Conservation (phyloP, 1,140 invertebrate genomes). For the Pseudomyrmex concolor region DNA sequence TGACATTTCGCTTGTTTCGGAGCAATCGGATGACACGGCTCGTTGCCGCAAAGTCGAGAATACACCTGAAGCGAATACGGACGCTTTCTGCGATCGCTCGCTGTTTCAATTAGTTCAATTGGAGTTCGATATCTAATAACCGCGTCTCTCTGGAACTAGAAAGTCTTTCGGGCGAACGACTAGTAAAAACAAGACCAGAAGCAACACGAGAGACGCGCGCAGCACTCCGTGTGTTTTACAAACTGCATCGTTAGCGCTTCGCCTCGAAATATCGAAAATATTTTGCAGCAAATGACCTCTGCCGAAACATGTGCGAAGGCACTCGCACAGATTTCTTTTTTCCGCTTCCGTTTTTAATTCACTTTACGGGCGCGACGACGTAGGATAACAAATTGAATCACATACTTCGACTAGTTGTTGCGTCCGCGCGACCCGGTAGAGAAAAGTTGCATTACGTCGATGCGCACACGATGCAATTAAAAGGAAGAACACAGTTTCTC, state of each 20-base stretch:
- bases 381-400: slow-evolving; percentile 38
- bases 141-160: too few relatives aligned
- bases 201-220: too few relatives aligned
- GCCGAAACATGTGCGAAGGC: background rate
- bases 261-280: background rate
- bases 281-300: background rate
- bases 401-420: background rate
- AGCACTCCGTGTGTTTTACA: background rate
- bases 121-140: background rate
- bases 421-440: background rate
- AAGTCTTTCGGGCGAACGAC: too few relatives aligned
- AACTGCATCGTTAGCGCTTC: too few relatives aligned
- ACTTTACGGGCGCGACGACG: background rate
- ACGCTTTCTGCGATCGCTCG: background rate
- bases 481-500: slow-evolving; percentile 18
- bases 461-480: slow-evolving; percentile 19
- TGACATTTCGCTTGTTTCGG: slow-evolving; percentile 36
- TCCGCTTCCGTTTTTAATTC: slow-evolving; percentile 12
- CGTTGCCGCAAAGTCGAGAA: background rate
- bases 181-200: too few relatives aligned
- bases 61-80: slow-evolving; percentile 4
- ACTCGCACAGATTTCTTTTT: background rate
- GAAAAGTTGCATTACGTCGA: slow-evolving; percentile 4
- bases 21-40: slow-evolving; percentile 14
- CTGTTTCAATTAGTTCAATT: slow-evolving; percentile 9